Conservation (phyloP, 2,113 vertebrate genomes). For the Thermophis baileyi region DNA sequence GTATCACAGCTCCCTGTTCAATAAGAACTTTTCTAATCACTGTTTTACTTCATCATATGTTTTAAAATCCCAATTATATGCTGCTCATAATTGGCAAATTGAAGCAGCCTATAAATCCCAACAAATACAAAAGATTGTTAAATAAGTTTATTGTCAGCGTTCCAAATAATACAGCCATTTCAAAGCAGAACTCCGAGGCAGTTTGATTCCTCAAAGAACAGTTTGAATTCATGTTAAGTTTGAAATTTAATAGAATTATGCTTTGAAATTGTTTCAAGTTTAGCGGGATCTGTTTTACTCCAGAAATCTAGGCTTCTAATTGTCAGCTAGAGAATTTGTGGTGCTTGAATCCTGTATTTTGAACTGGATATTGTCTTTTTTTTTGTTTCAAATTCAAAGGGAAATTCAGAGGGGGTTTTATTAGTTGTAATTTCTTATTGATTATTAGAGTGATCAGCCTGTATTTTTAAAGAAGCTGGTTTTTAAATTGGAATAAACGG, state of each 20-base stretch:
- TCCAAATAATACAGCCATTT: no score
- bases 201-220: no score
- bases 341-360: background rate
- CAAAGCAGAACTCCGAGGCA: no score
- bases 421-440: background rate
- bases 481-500: background rate
- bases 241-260: background rate
- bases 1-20: background rate
- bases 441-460: background rate
- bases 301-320: background rate
- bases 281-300: background rate
- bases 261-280: background rate
- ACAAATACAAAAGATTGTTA: background rate
- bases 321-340: background rate
- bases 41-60: background rate
- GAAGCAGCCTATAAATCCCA: background rate
- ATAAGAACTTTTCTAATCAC: background rate
- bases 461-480: constrained; percentile 2
- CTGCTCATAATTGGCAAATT: background rate
- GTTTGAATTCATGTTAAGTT: background rate
- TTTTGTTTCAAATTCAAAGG: background rate
- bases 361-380: background rate
- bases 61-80: background rate
- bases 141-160: background rate
- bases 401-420: background rate